Evolutionary conservation across 2,888 invertebrate genomes (phyloP).

Genomic region (Ormyrus rosae): DNA sequence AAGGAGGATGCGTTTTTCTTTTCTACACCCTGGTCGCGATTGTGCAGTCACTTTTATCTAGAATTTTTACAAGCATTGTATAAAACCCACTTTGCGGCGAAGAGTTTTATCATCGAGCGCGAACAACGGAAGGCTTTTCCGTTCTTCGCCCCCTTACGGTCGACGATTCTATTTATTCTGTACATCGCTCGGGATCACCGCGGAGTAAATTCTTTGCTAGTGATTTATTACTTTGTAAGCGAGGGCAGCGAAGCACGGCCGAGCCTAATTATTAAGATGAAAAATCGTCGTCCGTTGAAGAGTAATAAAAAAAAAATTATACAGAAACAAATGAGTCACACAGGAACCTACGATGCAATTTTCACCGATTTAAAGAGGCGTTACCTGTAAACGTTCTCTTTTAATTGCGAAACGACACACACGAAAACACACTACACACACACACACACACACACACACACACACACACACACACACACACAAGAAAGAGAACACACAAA

Average conservation of each 20-base stretch:
- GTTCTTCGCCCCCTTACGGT: slow-evolving; percentile 5
- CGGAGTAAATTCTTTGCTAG: slow-evolving; percentile 32
- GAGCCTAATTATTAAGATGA: slow-evolving; percentile 47
- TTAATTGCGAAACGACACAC: too few relatives aligned
- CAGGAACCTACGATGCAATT: slow-evolving; percentile 29
- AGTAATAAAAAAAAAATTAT: slow-evolving; percentile 13
- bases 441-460: too few relatives aligned
- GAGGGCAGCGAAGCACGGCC: slow-evolving; percentile 15
- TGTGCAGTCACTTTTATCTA: slow-evolving; percentile 43
- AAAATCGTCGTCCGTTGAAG: slow-evolving; percentile 46
- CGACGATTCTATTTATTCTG: slow-evolving; percentile 12
- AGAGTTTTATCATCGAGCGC: neutral
- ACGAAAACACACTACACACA: too few relatives aligned
- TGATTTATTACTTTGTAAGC: slow-evolving; percentile 43
- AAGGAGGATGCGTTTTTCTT: neutral
- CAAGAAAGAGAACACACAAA: too few relatives aligned
- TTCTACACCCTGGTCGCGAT: neutral
- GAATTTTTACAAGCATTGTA: slow-evolving; percentile 33
- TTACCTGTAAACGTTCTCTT: too few relatives aligned
- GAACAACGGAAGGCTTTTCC: slow-evolving; percentile 1
- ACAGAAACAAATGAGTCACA: slow-evolving; percentile 2
- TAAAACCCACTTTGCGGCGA: neutral
- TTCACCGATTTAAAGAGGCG: neutral
- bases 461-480: too few relatives aligned
- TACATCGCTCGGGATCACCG: neutral